Base-by-base conservation (phyloP, 2,797 vertebrate genomes). In the Graptemys geographica region DNA sequence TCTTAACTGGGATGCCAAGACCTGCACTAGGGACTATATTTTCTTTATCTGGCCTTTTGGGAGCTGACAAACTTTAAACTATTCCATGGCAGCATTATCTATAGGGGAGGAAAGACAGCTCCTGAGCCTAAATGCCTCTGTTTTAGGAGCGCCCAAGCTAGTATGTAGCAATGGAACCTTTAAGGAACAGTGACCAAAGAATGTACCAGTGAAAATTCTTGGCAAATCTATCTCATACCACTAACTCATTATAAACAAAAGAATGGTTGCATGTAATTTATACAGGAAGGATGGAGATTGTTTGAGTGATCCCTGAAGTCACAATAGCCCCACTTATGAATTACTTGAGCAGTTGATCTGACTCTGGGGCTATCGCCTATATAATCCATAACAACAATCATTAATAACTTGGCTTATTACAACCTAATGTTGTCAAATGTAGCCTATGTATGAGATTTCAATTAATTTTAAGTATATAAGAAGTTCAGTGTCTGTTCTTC, bases 91-190 rank as follows among this genome's bases (percentile, higher is more conserved):
- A 37, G 8, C 62, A 19, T 69, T 59, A 83, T 5, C 28, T n/a
- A 65, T 13, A 89, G 16, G 4, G 8, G 5, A 69, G 2, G 79
- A 15, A 79, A 27, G 65, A 49, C 0, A 0, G 33, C 82, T 4
- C 1, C 8, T 86, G 49, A 84, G 28, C 0, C 1, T 23, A 83
- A 86, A 3, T 21, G 37, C 1, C 13, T 12, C 19, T 84, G 21
- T 15, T 37, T 69, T 41, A 37, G 5, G 19, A 37, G 19, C 9
- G 44, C 84, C 87, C 57, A 21, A 51, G 23, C 27, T 27, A 31
- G 18, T 8, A 49, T 44, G 41, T 41, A 2, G 18, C 33, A n/a
- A 7, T 16, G 86, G 28, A 86, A 92, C 28, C 37, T 59, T 88
- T 41, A 4, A 79, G 84, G 3, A 84, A 89, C 6, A 33, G 2